A percentile compares a stretch with the other conserved stretches of the same genome.
Evolutionary conservation across 1,140 invertebrate species (phyloP).

Genomic region (Uloborus diversus): DNA sequence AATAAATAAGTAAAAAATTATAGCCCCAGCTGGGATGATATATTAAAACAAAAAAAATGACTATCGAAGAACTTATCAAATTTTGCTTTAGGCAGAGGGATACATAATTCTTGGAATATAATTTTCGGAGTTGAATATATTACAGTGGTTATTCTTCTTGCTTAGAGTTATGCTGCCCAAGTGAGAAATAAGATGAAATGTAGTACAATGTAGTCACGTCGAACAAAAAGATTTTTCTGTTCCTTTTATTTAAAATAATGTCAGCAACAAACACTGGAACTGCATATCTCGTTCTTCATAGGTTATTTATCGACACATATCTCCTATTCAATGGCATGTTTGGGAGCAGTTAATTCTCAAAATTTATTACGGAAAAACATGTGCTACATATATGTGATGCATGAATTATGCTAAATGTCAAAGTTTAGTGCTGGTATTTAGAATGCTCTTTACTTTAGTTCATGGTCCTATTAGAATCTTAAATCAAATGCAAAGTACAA

Average conservation of each 20-base stretch:
- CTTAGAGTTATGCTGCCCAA: background rate
- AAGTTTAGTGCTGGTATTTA: too few relatives aligned
- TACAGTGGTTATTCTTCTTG: background rate
- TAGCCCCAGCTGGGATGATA: constrained; percentile 9
- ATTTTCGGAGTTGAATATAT: constrained; percentile 6
- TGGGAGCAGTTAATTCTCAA: too few relatives aligned
- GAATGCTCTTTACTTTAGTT: too few relatives aligned
- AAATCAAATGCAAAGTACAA: too few relatives aligned
- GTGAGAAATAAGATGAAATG: background rate
- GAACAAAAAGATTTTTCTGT: background rate
- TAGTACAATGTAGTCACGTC: background rate
- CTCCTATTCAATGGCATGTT: background rate
- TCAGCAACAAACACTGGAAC: background rate
- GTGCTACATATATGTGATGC: too few relatives aligned
- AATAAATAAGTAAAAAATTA: constrained; percentile 20
- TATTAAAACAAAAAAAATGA: constrained; percentile 40
- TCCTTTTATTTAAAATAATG: constrained; percentile 5
- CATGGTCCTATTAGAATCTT: too few relatives aligned
- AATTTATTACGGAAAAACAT: too few relatives aligned
- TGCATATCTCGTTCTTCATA: background rate
- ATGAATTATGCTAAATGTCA: too few relatives aligned
- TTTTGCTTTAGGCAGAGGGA: constrained; percentile 17
- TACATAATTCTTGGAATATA: constrained; percentile 26
- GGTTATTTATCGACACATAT: background rate
- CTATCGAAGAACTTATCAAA: constrained; percentile 36